A percentile compares a stretch with the other conserved stretches of the same genome.
These are phyloP conservation scores for Pedicia rivosa DNA, from an alignment of 2,888 invertebrate species.

Conservation along the genomic window DNA sequence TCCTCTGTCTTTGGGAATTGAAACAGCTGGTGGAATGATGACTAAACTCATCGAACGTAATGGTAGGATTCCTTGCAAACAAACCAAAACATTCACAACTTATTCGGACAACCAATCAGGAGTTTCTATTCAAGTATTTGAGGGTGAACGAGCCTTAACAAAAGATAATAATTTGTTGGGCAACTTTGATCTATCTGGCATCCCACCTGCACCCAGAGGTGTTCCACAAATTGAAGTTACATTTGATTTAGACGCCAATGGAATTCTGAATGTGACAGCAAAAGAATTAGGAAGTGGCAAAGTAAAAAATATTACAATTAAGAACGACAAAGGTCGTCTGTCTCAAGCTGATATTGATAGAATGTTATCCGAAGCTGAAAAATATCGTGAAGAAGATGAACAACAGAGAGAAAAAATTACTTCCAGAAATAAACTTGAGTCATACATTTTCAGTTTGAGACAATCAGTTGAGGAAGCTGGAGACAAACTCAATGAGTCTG, in stretches of 20 bases:
- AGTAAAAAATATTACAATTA: constrained; percentile 61
- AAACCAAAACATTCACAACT: constrained; percentile 59
- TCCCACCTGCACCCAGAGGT: constrained; percentile 84
- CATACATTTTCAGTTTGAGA: constrained; percentile 50
- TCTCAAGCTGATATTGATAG: constrained; percentile 66
- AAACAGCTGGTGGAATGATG: constrained; percentile 72
- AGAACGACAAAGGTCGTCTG: constrained; percentile 66
- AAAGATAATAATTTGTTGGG: constrained; percentile 91
- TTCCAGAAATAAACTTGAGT: constrained; percentile 50
- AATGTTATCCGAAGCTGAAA: constrained; percentile 54
- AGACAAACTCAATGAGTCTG: constrained; percentile 41
- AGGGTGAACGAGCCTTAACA: constrained; percentile 80
- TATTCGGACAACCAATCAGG: constrained; percentile 67
- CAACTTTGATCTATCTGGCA: constrained; percentile 92
- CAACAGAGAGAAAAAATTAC: constrained; percentile 46
- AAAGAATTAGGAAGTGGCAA: constrained; percentile 49
- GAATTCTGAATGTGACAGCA: constrained; percentile 82
- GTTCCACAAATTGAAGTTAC: constrained; percentile 82
- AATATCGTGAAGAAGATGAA: constrained; percentile 50
- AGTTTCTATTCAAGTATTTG: constrained; percentile 56
- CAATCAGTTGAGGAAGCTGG: constrained; percentile 51
- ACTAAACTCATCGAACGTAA: constrained; percentile 58
- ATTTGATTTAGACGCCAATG: constrained; percentile 81
- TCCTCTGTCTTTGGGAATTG: constrained; percentile 55
- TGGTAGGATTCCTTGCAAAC: constrained; percentile 53